phyloP scores from a whole-genome alignment of 2,888 invertebrate genomes.

The Desoria tigrina region DNA sequence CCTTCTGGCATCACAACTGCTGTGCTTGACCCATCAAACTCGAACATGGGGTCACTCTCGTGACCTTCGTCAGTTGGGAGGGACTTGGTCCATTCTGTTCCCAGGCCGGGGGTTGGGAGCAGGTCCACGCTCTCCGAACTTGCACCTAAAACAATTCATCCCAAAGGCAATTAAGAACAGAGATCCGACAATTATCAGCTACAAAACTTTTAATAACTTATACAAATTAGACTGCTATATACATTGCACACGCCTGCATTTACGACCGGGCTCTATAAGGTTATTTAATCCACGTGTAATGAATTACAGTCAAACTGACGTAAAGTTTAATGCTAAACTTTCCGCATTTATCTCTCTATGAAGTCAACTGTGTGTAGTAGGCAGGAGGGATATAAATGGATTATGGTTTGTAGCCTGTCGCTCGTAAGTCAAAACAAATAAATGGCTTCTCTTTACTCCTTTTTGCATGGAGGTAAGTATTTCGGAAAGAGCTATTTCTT shows the following conservation, averaged over 20 bases:
- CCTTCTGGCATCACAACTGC: slow-evolving; percentile 80
- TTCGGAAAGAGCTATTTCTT: too few relatives aligned
- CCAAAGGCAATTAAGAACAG: slow-evolving; percentile 19
- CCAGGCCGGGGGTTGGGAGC: slow-evolving; percentile 77
- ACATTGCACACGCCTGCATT: slow-evolving; percentile 4
- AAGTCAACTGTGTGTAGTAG: too few relatives aligned
- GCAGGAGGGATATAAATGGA: too few relatives aligned
- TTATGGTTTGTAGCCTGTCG: too few relatives aligned
- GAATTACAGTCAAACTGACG: neutral
- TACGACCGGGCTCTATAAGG: too few relatives aligned
- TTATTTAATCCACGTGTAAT: neutral
- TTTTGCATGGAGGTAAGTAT: too few relatives aligned
- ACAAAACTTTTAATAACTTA: slow-evolving; percentile 6
- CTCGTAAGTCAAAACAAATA: too few relatives aligned
- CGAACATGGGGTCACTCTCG: slow-evolving; percentile 88
- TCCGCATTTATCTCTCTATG: too few relatives aligned
- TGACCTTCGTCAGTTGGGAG: slow-evolving; percentile 78
- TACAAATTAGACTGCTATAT: too few relatives aligned
- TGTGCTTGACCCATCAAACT: slow-evolving; percentile 88
- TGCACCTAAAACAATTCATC: slow-evolving; percentile 66
- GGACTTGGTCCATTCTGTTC: slow-evolving; percentile 76
- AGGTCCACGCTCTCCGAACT: slow-evolving; percentile 81
- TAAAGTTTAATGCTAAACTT: too few relatives aligned
- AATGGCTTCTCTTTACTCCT: too few relatives aligned
- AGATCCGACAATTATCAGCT: neutral